Conservation (phyloP, 1,140 invertebrate genomes). For the Drosophila bipectinata region DNA sequence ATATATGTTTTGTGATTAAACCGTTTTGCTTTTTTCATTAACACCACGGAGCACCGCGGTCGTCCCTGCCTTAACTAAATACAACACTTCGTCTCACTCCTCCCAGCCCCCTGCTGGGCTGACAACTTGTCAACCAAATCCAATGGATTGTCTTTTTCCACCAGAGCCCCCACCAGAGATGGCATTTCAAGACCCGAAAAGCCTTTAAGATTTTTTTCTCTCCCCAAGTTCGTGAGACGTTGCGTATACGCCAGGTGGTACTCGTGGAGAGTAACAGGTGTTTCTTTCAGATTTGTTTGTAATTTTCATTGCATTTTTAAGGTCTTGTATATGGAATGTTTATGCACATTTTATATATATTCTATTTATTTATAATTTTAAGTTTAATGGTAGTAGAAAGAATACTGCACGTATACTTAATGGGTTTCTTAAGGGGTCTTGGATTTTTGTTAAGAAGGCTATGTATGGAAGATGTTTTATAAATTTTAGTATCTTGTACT, state of each 20-base stretch:
- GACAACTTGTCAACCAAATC: conserved; percentile 33
- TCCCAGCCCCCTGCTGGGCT: conserved; percentile 15
- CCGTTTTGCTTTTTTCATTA: conserved; percentile 78
- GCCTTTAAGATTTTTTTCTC: not conserved
- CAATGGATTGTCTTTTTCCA: conserved; percentile 20
- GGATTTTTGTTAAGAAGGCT: no score
- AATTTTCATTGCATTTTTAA: no score
- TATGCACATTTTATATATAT: no score
- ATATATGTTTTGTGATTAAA: conserved; percentile 75
- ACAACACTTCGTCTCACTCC: not conserved
- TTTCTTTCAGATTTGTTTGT: no score
- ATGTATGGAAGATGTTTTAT: no score
- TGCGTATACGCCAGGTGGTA: not conserved
- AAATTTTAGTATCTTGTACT: no score
- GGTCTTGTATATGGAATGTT: no score
- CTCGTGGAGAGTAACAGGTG: no score
- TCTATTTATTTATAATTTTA: not conserved
- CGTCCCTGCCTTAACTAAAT: conserved; percentile 12
- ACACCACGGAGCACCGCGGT: conserved; percentile 43
- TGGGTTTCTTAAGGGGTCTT: no score
- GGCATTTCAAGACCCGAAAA: not conserved
- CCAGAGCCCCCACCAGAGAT: conserved; percentile 9
- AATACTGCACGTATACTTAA: no score
- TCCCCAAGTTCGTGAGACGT: not conserved
- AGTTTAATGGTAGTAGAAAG: no score